Conservation (phyloP, 53 echinoderm and acorn worm genomes). For the Arbacia lixula region DNA sequence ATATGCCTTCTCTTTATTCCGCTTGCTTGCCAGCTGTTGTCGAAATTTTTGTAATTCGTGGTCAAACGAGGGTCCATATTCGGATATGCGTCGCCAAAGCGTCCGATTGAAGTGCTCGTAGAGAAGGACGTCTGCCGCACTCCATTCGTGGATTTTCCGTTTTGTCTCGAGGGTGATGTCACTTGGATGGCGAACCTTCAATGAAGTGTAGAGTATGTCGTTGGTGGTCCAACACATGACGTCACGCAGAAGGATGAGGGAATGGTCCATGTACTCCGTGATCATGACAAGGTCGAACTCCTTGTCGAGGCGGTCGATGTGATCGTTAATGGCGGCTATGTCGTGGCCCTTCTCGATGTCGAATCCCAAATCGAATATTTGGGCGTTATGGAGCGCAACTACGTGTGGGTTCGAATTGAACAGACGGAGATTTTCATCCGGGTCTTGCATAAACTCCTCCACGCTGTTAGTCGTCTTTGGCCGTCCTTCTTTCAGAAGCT, state of each 20-base stretch:
- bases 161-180: constrained; percentile 62
- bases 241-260: constrained; percentile 55
- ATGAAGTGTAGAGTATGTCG: constrained; percentile 67
- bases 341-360: constrained; percentile 33
- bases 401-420: too few species aligned
- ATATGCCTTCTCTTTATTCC: constrained; percentile 2
- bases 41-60: constrained; percentile 55
- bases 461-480: too few species aligned
- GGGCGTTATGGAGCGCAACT: too few species aligned
- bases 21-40: not conserved
- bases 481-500: too few species aligned
- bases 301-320: constrained; percentile 12
- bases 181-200: too few species aligned
- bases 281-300: constrained; percentile 73
- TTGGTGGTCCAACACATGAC: constrained; percentile 63
- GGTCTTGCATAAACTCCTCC: too few species aligned
- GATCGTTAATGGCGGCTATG: constrained; percentile 1
- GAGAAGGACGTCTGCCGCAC: constrained; percentile 51
- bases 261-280: constrained; percentile 66
- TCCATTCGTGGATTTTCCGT: constrained; percentile 58
- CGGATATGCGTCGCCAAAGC: constrained; percentile 57
- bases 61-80: constrained; percentile 63
- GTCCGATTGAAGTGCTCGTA: constrained; percentile 72
- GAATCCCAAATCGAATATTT: constrained; percentile 66
- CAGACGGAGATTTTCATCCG: too few species aligned